These are phyloP conservation scores for Varecia variegata DNA, from an alignment of 2,797 vertebrate genomes.

Conservation along the genomic window DNA sequence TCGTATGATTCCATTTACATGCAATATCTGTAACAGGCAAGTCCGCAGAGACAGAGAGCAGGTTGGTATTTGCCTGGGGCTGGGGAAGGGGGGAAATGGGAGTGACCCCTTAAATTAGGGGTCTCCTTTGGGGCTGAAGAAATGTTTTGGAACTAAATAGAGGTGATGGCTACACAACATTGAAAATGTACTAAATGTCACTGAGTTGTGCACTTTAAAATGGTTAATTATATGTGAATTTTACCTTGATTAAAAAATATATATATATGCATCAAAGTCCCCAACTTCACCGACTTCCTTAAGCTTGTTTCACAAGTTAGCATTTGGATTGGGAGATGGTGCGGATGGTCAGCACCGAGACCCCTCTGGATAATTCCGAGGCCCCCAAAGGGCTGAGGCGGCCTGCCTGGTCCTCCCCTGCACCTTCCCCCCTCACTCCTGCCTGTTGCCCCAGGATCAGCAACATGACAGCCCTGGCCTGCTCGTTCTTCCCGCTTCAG, in stretches of 20 bases:
- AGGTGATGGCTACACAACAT: background rate
- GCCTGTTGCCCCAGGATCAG: background rate
- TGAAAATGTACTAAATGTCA: background rate
- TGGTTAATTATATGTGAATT: background rate
- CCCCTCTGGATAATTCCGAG: background rate
- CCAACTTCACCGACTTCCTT: background rate
- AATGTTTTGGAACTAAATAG: background rate
- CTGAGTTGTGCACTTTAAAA: background rate
- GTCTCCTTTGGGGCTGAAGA: background rate
- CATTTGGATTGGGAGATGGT: background rate
- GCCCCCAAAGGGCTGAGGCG: background rate
- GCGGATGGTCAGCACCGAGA: background rate
- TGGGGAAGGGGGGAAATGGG: background rate
- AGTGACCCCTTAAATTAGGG: background rate
- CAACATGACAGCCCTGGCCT: rapidly evolving
- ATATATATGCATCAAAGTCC: background rate
- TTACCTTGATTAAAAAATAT: background rate
- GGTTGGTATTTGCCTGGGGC: background rate
- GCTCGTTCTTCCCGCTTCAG: background rate
- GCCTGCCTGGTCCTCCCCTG: background rate
- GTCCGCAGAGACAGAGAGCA: background rate
- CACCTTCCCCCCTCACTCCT: background rate
- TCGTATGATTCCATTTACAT: background rate
- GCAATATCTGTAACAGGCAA: background rate
- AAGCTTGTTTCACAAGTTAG: background rate